Percentiles rank a stretch among this genome's conserved stretches.
Conservation (phyloP, 2,888 invertebrate genomes). For the Desoria tigrina region DNA sequence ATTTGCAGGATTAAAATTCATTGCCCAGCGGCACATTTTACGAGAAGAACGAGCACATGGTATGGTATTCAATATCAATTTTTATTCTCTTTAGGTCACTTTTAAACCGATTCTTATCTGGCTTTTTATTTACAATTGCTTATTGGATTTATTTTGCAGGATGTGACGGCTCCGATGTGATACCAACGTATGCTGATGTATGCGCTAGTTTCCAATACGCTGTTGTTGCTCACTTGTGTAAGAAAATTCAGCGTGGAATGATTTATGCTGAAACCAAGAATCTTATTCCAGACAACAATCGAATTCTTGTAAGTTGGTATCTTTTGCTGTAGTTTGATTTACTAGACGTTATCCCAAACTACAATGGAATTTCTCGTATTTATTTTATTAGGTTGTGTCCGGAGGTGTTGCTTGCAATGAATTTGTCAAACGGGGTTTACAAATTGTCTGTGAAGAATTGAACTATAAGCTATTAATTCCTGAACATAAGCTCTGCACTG, state of each 20-base stretch:
- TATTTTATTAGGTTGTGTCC: conserved; percentile 71
- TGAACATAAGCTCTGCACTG: conserved; percentile 83
- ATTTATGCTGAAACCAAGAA: conserved; percentile 67
- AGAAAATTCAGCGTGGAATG: conserved; percentile 80
- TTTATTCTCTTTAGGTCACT: conserved; percentile 12
- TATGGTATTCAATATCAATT: conserved; percentile 51
- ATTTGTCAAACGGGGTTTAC: conserved; percentile 71
- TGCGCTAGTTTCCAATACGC: conserved; percentile 82
- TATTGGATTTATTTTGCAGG: conserved; percentile 55
- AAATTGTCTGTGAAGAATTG: conserved; percentile 67
- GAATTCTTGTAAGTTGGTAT: conserved; percentile 39
- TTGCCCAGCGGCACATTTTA: conserved; percentile 62
- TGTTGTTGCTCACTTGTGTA: conserved; percentile 74
- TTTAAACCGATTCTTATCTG: neutral
- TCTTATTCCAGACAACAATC: conserved; percentile 62
- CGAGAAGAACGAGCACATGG: conserved; percentile 65
- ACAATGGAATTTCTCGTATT: neutral
- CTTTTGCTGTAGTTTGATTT: neutral
- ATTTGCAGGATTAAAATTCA: conserved; percentile 78
- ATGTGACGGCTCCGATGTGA: conserved; percentile 67
- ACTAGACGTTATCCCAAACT: neutral
- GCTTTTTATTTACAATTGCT: no score
- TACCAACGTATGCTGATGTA: conserved; percentile 75
- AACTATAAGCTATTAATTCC: conserved; percentile 73
- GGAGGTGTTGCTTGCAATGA: conserved; percentile 96